Base-by-base conservation (phyloP, 2,797 vertebrate species). In the Tapirus indicus region DNA sequence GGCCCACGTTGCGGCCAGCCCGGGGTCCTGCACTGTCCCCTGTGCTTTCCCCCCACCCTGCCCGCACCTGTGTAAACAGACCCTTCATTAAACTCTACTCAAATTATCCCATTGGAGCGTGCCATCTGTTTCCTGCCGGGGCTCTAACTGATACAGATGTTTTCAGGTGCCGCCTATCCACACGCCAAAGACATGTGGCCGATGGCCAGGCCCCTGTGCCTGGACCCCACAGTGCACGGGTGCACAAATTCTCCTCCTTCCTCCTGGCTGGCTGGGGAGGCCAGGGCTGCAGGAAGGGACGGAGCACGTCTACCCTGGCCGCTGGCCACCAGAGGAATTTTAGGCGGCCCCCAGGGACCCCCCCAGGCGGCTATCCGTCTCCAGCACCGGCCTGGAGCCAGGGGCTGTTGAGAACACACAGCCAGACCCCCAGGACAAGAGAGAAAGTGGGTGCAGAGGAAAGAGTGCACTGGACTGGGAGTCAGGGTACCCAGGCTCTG, bases 241-340 rank as follows among this genome's bases (percentile, higher is more conserved):
- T 64, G 77, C 32, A 7, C 71, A 20, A 27, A 7, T 18, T 54
- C 68, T 6, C n/a, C 86, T 54, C n/a, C 79, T 80, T 86, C 95
- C 82, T 78, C 82, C 89, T 54, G 44, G 56, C 88, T 29, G 78
- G 86, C 90, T 10, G 0, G 93, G 91, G 68, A 83, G 58, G 77
- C 90, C 58, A 1, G 66, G 66, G 32, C 86, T 60, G 18, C 96
- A 97, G 97, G 96, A 98, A 98, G 84, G 83, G 89, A 66, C 0
- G 29, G 58, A 97, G 96, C 98, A 97, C 92, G 96, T 97, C 96
- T 60, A 82, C 97, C 88, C 91, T 98, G 98, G 97, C 97, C 6
- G 2, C 58, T 2, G 25, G 97, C 98, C 98, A 98, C 92, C 0
- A 6, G 58, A 97, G 92, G 96, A 97, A 97, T 98, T 92, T 79